These are phyloP conservation scores for Micromussa lordhowensis DNA, from an alignment of 92 coral and sea anemone species.

Conservation along the genomic window DNA sequence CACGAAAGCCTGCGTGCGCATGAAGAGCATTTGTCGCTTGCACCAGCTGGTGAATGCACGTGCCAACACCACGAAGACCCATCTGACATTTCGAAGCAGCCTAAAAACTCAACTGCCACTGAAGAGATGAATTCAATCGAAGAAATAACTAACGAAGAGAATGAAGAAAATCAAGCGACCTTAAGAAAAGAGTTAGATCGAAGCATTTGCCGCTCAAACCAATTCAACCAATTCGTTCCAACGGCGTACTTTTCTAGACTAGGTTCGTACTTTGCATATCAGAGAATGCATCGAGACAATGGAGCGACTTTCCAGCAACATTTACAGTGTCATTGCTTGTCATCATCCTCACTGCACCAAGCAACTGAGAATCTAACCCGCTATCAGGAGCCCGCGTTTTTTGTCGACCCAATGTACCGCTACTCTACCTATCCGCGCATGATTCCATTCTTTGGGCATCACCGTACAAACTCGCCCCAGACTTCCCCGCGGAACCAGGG, in stretches of 20 bases:
- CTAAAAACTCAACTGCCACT: not conserved
- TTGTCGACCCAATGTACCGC: conserved; percentile 54
- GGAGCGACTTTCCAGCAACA: not conserved
- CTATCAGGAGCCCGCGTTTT: conserved; percentile 47
- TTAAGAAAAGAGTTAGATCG: not conserved
- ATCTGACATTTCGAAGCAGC: not conserved
- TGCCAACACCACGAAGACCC: not conserved
- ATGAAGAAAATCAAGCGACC: not conserved
- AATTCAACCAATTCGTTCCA: not conserved
- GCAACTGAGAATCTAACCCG: conserved; percentile 4
- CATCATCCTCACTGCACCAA: not conserved
- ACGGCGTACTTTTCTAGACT: not conserved
- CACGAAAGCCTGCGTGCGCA: not conserved
- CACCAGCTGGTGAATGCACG: conserved; percentile 26
- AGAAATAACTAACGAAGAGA: not conserved
- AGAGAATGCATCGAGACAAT: not conserved
- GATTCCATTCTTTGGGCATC: conserved; percentile 53
- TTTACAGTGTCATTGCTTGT: conserved; percentile 19
- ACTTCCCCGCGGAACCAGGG: conserved; percentile 73
- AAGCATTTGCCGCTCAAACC: not conserved
- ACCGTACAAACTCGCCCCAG: conserved; percentile 30
- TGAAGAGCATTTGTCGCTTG: conserved; percentile 4
- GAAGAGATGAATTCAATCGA: not conserved
- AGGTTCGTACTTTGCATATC: not conserved
- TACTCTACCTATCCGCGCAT: conserved; percentile 61